Evolutionary conservation across 2,888 invertebrate species (phyloP), one percentile per base, ranked within the genome.

Genomic region (Drosophila merina): DNA sequence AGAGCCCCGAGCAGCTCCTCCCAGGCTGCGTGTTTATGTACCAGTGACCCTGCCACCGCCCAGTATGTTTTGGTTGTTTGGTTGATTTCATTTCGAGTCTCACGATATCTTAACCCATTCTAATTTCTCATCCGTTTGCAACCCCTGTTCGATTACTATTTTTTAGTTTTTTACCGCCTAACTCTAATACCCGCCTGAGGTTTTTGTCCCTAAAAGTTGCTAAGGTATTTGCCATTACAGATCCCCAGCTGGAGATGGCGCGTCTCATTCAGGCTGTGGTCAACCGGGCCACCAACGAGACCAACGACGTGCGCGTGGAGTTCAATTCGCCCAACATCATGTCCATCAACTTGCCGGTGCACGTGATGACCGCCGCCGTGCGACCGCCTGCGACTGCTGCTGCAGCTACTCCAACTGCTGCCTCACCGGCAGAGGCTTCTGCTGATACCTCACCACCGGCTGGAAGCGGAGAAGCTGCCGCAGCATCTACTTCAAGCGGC

Each of bases 311-410:
- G 47, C 91, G 91, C 74, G 87, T 92, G 60, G 90, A 91, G 67
- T 89, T 92, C 33, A 90, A 90, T 77, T 86, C 89, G 28, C 91
- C 92, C 45, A 90, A 89, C 70, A 80, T 91, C 44, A 78, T 91
- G 55, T 88, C 90, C 20, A 89, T 91, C 64, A 90, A 91, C 74
- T 78, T 91, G 48, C 91, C 91, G 30, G 74, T 90, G 50, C 86
- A 80, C 74, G 93, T 87, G 42, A 73, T 93, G 48, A 93, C 94
- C 75, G 93, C 94, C 10, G 93, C 93, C 47, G 94, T 94, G 8
- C 93, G 94, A 47, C 87, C 66, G 83, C 93, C 94, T 14, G 48
- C 57, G 8, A 57, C 54, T 28, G 71, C 60, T 6, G 47, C 67
- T 28, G 70, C 77, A 31, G 69, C 76, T 55, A 63, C 63, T 63